A percentile compares a stretch with the other conserved stretches of the same genome.
phyloP scores from a whole-genome alignment of 23 tunicate genomes.

The Ciona savignyi region DNA sequence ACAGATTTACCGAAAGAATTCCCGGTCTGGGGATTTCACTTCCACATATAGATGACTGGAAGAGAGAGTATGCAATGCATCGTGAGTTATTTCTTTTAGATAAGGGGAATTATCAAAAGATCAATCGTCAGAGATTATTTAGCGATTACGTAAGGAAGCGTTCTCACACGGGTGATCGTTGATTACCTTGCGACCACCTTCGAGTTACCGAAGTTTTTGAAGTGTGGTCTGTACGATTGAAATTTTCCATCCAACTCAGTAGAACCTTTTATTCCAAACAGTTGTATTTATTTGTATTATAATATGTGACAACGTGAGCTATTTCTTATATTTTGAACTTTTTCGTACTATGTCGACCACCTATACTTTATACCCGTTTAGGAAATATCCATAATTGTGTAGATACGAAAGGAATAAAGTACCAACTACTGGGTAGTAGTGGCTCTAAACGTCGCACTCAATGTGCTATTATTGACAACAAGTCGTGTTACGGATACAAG shows the following conservation, averaged over 20 bases:
- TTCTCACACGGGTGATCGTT: too few relatives aligned
- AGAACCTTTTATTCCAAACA: too few relatives aligned
- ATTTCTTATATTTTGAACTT: neutral
- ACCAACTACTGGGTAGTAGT: conserved; percentile 61
- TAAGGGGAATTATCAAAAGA: too few relatives aligned
- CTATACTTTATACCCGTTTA: neutral
- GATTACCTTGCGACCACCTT: too few relatives aligned
- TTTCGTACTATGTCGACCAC: neutral
- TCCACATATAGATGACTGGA: conserved; percentile 47
- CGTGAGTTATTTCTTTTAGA: too few relatives aligned
- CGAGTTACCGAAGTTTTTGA: too few relatives aligned
- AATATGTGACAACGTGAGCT: neutral
- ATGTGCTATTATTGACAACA: conserved; percentile 32
- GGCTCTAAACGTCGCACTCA: conserved; percentile 21
- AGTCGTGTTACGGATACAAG: conserved; percentile 62
- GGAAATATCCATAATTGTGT: neutral
- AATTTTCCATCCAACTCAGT: too few relatives aligned
- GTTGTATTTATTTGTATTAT: neutral
- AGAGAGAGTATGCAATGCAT: conserved; percentile 60
- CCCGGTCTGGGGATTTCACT: neutral
- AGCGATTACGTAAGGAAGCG: too few relatives aligned
- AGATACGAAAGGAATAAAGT: conserved; percentile 71
- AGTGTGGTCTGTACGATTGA: too few relatives aligned
- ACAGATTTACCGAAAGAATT: conserved; percentile 27
- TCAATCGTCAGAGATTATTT: too few relatives aligned